A percentile compares a stretch with the other conserved stretches of the same genome.
Evolutionary conservation across 1,140 invertebrate species (phyloP).

Genomic region (Copidosoma floridanum): DNA sequence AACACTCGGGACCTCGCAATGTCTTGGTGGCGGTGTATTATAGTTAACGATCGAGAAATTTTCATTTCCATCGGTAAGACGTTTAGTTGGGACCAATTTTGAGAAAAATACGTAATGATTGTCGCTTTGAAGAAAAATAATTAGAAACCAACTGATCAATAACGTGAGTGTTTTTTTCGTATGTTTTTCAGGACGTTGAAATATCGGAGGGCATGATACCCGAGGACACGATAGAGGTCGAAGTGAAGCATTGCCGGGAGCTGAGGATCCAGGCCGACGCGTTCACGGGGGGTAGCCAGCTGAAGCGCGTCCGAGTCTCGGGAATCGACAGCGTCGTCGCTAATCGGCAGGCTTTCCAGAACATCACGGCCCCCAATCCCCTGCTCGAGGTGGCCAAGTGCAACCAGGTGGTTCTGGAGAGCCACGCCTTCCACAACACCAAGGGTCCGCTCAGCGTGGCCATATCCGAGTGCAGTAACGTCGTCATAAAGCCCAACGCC

Average conservation of each 20-base stretch:
- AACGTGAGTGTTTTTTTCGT: conserved; percentile 22
- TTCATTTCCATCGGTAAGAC: too few relatives aligned
- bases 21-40: too few relatives aligned
- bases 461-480: conserved; percentile 59
- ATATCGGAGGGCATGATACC: conserved; percentile 58
- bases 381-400: conserved; percentile 59
- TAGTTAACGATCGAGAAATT: too few relatives aligned
- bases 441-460: conserved; percentile 61
- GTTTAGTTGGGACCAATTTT: too few relatives aligned
- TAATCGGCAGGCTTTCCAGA: conserved; percentile 58
- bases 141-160: neutral
- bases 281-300: conserved; percentile 48
- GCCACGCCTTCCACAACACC: conserved; percentile 58
- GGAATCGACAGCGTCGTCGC: conserved; percentile 55
- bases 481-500: conserved; percentile 61
- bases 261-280: conserved; percentile 59
- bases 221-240: conserved; percentile 58
- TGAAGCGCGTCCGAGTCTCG: conserved; percentile 55
- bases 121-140: too few relatives aligned
- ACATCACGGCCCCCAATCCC: conserved; percentile 56
- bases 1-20: too few relatives aligned
- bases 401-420: conserved; percentile 57
- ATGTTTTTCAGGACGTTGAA: conserved; percentile 59
- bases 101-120: too few relatives aligned
- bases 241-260: conserved; percentile 60